Evolutionary conservation across 1,140 invertebrate genomes (phyloP), one percentile per base, ranked within the genome.

Genomic region (Aphelenchoides besseyi): DNA sequence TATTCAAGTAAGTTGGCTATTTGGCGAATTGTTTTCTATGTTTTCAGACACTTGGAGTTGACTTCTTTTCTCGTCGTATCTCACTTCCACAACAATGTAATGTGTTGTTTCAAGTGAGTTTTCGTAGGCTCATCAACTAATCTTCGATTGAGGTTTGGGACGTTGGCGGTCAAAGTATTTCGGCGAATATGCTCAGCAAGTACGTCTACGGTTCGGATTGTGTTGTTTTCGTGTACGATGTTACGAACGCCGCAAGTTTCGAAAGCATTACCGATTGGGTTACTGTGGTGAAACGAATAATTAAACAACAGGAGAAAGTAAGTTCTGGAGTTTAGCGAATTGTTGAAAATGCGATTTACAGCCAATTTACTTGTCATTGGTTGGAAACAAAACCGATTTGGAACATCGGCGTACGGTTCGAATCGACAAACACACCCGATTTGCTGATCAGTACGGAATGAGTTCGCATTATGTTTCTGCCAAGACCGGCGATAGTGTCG

Each of bases 301-400:
- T 87, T 3, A 84, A 87, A 69, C 67, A 79, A 16, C 86, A 89
- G 67, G 83, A 87, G 28, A 88, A 88, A 71, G 80, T 82, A 72
- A 82, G 67, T 32, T 35, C 12, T 12, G 23, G 30, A 23, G 2
- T 55, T 18, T 16, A n/a, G n/a, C n/a, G n/a, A n/a, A n/a, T n/a
- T n/a, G n/a, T n/a, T n/a, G n/a, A 8, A 35, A 70, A 36, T 41
- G 32, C 12, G 18, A 23, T 1, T 9, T 84, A 32, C 59, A 82
- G 80, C 86, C 86, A 69, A 90, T 91, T 0, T 82, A 90, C 67
- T 87, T 92, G 79, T 90, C 90, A 26, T 82, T 94, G 36, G 88
- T 94, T 68, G 92, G 91, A 2, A 94, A 94, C 84, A 95, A 95
- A 88, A 89, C 87, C 85, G 92, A 95, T 85, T 87, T 93, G 79